These are phyloP conservation scores for Idris sp. DNA, from an alignment of 1,140 invertebrate species.

Conservation along the genomic window DNA sequence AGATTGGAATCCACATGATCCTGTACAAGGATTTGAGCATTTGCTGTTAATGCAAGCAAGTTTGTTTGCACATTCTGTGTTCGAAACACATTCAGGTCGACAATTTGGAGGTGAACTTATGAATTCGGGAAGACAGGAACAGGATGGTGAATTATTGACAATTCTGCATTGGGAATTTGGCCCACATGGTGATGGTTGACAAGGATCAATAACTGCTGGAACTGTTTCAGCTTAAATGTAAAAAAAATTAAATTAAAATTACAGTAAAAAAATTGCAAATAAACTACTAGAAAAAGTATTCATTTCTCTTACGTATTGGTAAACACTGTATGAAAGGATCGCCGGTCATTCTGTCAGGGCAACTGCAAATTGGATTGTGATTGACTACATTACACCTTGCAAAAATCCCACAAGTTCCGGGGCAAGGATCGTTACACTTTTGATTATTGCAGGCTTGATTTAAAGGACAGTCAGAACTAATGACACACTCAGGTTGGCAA, in stretches of 20 bases:
- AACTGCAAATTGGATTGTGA: slow-evolving; percentile 62
- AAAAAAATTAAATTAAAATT: slow-evolving; percentile 7
- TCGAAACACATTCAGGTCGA: slow-evolving; percentile 76
- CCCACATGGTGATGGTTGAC: slow-evolving; percentile 77
- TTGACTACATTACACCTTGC: slow-evolving; percentile 80
- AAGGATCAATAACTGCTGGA: slow-evolving; percentile 69
- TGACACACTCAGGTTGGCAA: slow-evolving; percentile 83
- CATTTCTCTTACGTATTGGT: slow-evolving; percentile 79
- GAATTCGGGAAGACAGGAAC: slow-evolving; percentile 77
- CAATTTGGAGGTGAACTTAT: slow-evolving; percentile 80
- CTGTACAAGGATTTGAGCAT: slow-evolving; percentile 77
- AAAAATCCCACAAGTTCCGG: slow-evolving; percentile 80
- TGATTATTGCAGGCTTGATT: slow-evolving; percentile 82
- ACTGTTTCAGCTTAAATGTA: slow-evolving; percentile 43
- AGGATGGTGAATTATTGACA: slow-evolving; percentile 72
- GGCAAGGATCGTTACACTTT: slow-evolving; percentile 84
- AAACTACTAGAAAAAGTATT: not conserved
- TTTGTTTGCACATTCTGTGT: slow-evolving; percentile 76
- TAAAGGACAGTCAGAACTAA: slow-evolving; percentile 82
- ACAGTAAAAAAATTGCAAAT: not conserved
- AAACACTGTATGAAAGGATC: slow-evolving; percentile 79
- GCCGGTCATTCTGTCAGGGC: slow-evolving; percentile 77
- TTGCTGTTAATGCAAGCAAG: slow-evolving; percentile 76
- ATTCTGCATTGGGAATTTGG: slow-evolving; percentile 77
- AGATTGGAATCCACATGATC: slow-evolving; percentile 82